Percentiles rank a stretch among this genome's conserved stretches.
Conservation (phyloP, 1,140 invertebrate genomes). For the Ooceraea biroi region DNA sequence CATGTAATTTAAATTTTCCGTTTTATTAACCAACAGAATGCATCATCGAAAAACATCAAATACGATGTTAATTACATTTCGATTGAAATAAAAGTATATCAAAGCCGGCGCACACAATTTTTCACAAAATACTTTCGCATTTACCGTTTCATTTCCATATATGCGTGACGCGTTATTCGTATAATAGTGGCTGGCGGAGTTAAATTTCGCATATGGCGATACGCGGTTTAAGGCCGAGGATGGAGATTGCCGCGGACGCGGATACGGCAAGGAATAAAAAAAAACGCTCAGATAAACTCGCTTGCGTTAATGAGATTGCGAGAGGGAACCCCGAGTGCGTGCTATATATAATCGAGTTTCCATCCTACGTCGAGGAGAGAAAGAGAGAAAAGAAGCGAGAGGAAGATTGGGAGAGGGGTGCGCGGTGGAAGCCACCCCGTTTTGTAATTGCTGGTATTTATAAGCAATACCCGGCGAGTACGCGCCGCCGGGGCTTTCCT, state of each 20-base stretch:
- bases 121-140: constrained; percentile 1
- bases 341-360: constrained; percentile 77
- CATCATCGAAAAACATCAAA: constrained; percentile 35
- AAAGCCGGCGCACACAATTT: not conserved
- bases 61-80: constrained; percentile 35
- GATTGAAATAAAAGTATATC: constrained; percentile 22
- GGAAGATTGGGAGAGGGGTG: not conserved
- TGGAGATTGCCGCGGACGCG: constrained; percentile 20
- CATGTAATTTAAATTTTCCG: constrained; percentile 36
- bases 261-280: constrained; percentile 34
- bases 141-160: constrained; percentile 33
- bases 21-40: constrained; percentile 20
- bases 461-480: constrained; percentile 82
- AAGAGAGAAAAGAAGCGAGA: constrained; percentile 31
- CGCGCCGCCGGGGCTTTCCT: constrained; percentile 76
- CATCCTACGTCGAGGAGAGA: constrained; percentile 72
- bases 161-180: not conserved
- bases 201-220: constrained; percentile 57
- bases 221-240: constrained; percentile 8
- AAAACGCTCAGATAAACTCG: constrained; percentile 61
- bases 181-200: constrained; percentile 27
- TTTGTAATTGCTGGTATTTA: constrained; percentile 86
- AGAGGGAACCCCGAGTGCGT: constrained; percentile 64
- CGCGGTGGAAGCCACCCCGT: constrained; percentile 70
- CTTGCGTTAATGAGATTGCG: constrained; percentile 71